Evolutionary conservation across 2,797 vertebrate genomes (phyloP), one percentile per base, ranked within the genome.

Genomic region (Parambassis ranga): DNA sequence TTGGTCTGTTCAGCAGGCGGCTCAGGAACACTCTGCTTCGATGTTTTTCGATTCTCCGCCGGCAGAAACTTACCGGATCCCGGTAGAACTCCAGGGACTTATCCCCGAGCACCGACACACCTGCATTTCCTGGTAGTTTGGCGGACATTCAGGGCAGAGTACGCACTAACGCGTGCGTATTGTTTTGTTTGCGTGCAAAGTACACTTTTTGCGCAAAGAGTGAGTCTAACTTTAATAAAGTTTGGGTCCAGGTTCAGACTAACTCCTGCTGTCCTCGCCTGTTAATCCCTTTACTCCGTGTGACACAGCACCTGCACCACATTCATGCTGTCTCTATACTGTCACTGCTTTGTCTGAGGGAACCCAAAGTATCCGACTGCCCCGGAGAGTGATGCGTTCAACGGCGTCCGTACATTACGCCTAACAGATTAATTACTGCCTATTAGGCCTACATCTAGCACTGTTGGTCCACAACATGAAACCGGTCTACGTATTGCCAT

Each of bases 81-180:
- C 84, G 75, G 72, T 91, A 91, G 15, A 91, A 91, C 37, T 91
- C 88, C 62, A 91, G 28, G 1, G 89, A 88, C 36, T 85, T 89
- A 67, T 91, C 89, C 3, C 88, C 81, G 11, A 91, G 57, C 61
- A 91, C 49, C 38, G 88, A 57, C 9, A 84, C 71, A 27, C 90
- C 90, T 41, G 87, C 77, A 20, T 57, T 80, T 75, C 90, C 90
- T 33, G 85, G 80, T 71, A 88, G 69, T 71, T 83, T 82, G 47
- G n/a, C n/a, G n/a, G 79, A 68, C 87, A 85, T 87, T 7, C 56
- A 14, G 41, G 16, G 6, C 9, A 4, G 30, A 9, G 10, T 1
- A 2, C 10, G 5, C 9, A 4, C n/a, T n/a, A n/a, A n/a, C 15
- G 3, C 3, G 6, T 4, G 49, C 27, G 13, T 44, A 24, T 32